These are phyloP conservation scores for Plebejus anna DNA, from an alignment of 2,888 invertebrate species.

Conservation along the genomic window DNA sequence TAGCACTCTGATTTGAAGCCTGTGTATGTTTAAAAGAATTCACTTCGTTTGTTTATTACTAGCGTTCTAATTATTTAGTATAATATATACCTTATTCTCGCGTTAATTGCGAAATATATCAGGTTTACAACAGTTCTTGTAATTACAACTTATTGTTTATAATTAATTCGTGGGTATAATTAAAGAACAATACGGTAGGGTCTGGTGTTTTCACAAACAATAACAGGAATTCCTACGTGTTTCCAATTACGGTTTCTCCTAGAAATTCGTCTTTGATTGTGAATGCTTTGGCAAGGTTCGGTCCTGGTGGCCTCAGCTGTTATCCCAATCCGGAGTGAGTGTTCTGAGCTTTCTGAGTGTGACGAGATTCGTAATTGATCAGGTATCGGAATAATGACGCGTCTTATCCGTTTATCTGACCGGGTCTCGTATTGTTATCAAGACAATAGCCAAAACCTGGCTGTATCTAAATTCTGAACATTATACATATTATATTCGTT, in stretches of 20 bases:
- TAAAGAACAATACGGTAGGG: slow-evolving; percentile 5
- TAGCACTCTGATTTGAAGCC: no score
- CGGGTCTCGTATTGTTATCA: not conserved
- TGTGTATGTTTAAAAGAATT: no score
- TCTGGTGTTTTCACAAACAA: not conserved
- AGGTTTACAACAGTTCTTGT: not conserved
- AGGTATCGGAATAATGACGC: not conserved
- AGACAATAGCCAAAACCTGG: not conserved
- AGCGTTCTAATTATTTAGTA: no score
- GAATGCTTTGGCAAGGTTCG: not conserved
- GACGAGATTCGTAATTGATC: slow-evolving; percentile 7
- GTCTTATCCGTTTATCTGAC: not conserved
- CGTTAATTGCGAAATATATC: not conserved
- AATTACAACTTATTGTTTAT: slow-evolving; percentile 22
- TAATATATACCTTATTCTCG: not conserved
- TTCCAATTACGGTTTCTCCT: slow-evolving; percentile 3
- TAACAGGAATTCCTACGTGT: not conserved
- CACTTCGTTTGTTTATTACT: no score
- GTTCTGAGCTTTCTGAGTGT: not conserved
- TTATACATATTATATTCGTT: no score
- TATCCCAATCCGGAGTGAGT: not conserved
- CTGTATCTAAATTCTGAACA: no score
- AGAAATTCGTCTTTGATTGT: slow-evolving; percentile 17
- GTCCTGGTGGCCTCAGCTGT: not conserved
- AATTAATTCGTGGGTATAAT: slow-evolving; percentile 1